phyloP scores from a whole-genome alignment of 2,888 invertebrate species.

The Galeopsomyia nigrocyanea region DNA sequence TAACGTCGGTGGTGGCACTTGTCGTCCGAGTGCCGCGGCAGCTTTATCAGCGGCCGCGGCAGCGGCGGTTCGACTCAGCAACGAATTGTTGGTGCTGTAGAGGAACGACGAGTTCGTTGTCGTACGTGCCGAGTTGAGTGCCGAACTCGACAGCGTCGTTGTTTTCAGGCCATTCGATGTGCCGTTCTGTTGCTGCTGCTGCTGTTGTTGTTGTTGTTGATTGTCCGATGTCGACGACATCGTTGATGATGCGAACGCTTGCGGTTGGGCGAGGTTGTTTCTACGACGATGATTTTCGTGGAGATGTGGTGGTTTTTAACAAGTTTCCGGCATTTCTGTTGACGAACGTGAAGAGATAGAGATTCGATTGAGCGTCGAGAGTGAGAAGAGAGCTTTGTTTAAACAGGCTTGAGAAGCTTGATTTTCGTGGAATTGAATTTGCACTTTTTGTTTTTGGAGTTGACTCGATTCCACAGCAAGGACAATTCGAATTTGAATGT shows the following conservation, averaged over 20 bases:
- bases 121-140: slow-evolving; percentile 53
- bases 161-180: slow-evolving; percentile 62
- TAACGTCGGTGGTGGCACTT: slow-evolving; percentile 83
- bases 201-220: slow-evolving; percentile 42
- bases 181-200: slow-evolving; percentile 59
- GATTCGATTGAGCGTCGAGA: too few species aligned
- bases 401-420: too few species aligned
- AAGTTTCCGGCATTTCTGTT: too few species aligned
- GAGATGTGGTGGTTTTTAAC: too few species aligned
- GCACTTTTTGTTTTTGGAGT: too few species aligned
- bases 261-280: too few species aligned
- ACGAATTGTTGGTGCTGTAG: slow-evolving; percentile 61
- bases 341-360: too few species aligned
- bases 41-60: background rate
- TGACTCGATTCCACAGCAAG: too few species aligned
- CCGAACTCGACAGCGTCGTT: slow-evolving; percentile 51
- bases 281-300: too few species aligned
- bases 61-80: slow-evolving; percentile 51
- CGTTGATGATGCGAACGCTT: background rate
- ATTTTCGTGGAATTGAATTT: too few species aligned
- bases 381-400: too few species aligned
- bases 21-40: slow-evolving; percentile 64
- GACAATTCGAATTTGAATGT: too few species aligned
- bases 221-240: slow-evolving; percentile 45
- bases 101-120: slow-evolving; percentile 64